Conservation (phyloP, 1,140 invertebrate genomes). For the Centruroides sculpturatus region DNA sequence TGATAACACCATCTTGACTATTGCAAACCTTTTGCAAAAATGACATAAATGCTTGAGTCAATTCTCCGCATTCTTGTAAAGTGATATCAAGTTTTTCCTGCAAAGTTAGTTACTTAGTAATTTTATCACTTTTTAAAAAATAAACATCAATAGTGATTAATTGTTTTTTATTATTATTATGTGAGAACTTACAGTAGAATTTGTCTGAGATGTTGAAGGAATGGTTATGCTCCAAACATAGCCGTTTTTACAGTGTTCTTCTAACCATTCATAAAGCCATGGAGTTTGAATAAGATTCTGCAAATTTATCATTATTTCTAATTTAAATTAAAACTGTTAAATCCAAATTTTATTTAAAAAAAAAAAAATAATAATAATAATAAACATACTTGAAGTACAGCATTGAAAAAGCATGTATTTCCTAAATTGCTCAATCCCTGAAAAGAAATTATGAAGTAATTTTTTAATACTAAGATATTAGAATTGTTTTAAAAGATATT, state of each 20-base stretch:
- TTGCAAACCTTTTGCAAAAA: background rate
- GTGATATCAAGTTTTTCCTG: background rate
- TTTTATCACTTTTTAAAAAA: too few relatives aligned
- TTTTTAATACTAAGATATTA: slow-evolving; percentile 2
- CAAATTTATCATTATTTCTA: slow-evolving; percentile 17
- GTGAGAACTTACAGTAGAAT: too few relatives aligned
- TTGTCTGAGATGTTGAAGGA: background rate
- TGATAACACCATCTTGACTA: slow-evolving; percentile 19
- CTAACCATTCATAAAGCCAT: slow-evolving; percentile 53
- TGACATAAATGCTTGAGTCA: background rate
- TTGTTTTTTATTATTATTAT: too few relatives aligned
- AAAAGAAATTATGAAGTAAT: slow-evolving; percentile 17
- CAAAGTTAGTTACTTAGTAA: background rate
- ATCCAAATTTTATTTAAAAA: background rate
- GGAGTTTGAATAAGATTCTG: slow-evolving; percentile 67
- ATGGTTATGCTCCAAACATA: slow-evolving; percentile 33
- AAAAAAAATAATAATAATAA: background rate
- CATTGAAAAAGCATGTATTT: slow-evolving; percentile 94
- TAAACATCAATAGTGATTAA: too few relatives aligned
- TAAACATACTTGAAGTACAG: slow-evolving; percentile 62
- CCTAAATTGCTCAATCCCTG: slow-evolving; percentile 70
- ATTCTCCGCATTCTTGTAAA: background rate
- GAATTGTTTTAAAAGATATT: too few relatives aligned
- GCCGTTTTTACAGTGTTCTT: slow-evolving; percentile 41
- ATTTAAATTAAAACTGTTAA: slow-evolving; percentile 17